These are phyloP conservation scores for Pelodiscus sinensis DNA, from an alignment of 2,113 vertebrate genomes.

Conservation along the genomic window DNA sequence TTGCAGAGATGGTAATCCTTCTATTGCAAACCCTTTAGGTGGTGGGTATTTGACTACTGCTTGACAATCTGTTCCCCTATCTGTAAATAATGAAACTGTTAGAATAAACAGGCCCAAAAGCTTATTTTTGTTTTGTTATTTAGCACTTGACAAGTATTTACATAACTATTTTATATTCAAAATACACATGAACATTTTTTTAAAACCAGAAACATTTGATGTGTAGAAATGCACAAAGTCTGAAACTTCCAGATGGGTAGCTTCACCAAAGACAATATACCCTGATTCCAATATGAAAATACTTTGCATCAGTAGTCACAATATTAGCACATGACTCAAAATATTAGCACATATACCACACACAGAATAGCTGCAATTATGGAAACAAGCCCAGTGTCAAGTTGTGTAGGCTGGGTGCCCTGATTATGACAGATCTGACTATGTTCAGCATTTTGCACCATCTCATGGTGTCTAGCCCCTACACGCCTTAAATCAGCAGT, in stretches of 20 bases:
- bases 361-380: not conserved
- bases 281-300: not conserved
- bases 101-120: not conserved
- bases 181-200: slow-evolving; percentile 24
- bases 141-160: slow-evolving; percentile 48
- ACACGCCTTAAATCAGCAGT: not conserved
- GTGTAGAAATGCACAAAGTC: slow-evolving; percentile 39
- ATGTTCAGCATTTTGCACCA: not conserved
- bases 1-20: not conserved
- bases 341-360: not conserved
- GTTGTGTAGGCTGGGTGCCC: not conserved
- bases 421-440: slow-evolving; percentile 11
- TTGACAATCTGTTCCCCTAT: slow-evolving; percentile 13
- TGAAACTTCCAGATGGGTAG: slow-evolving; percentile 42
- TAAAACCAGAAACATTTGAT: slow-evolving; percentile 6
- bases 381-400: not conserved
- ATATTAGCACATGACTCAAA: not conserved
- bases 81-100: not conserved
- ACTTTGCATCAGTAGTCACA: not conserved
- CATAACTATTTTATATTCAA: slow-evolving; percentile 6
- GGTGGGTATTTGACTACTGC: not conserved
- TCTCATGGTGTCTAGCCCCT: not conserved
- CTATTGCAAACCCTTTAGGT: slow-evolving; percentile 3
- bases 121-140: slow-evolving; percentile 43
- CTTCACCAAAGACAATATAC: not conserved